Evolutionary conservation across 2,888 invertebrate species (phyloP).

Genomic region (Folsomia candida): DNA sequence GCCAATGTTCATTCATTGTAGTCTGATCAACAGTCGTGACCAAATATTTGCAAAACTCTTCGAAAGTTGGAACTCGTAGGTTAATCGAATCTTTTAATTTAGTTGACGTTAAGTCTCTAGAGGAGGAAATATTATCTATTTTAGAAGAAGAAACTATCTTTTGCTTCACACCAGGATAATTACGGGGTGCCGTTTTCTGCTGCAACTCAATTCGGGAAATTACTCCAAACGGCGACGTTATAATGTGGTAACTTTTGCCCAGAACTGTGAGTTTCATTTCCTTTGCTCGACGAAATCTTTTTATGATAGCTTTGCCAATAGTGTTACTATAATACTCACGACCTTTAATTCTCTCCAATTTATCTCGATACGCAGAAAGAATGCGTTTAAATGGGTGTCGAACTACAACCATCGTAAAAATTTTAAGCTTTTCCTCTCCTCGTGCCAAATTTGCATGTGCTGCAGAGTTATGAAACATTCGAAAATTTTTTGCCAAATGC

Average conservation of each 20-base stretch:
- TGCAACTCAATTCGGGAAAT: not conserved
- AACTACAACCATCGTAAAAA: conserved; percentile 39
- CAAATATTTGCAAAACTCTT: conserved; percentile 43
- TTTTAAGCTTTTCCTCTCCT: conserved; percentile 11
- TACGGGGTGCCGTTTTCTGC: too few relatives aligned
- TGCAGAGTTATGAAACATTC: conserved; percentile 27
- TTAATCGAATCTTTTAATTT: too few relatives aligned
- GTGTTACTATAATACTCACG: conserved; percentile 40
- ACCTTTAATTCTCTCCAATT: conserved; percentile 44
- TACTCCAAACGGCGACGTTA: not conserved
- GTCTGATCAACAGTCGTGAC: conserved; percentile 21
- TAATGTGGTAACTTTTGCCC: not conserved
- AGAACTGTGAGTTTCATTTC: not conserved
- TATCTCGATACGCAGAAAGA: conserved; percentile 46
- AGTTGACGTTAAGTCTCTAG: not conserved
- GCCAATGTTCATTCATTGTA: conserved; percentile 47
- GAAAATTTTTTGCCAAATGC: conserved; percentile 37
- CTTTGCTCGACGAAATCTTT: conserved; percentile 20
- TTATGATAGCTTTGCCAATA: conserved; percentile 36
- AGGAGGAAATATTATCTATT: not conserved
- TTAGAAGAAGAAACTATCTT: too few relatives aligned
- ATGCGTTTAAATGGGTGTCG: conserved; percentile 48
- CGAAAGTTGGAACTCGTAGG: conserved; percentile 43
- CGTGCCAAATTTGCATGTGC: not conserved
- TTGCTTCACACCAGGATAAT: too few relatives aligned